Base-by-base conservation (phyloP, 2,113 vertebrate species). In the Corvus hawaiiensis region DNA sequence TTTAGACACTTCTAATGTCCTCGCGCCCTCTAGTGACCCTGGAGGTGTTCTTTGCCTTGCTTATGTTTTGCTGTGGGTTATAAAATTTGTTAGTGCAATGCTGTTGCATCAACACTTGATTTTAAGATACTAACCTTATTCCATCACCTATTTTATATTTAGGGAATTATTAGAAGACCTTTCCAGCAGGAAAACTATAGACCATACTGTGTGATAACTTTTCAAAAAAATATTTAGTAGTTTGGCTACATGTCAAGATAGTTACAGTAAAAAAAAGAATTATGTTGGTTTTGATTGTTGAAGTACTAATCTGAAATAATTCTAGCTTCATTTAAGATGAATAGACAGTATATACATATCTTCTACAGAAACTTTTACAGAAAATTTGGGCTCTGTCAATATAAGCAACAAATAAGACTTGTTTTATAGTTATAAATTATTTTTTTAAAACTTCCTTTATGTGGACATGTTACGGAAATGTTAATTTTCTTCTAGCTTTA, bases 21-120 rank as follows among this genome's bases (percentile, higher is more conserved):
- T 92, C 2, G 2, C n/a, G 88, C 96, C 95, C 92, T 95, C 96
- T 95, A n/a, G 90, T 80, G 95, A 76, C 66, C 33, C 3, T 5
- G 26, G 56, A 48, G 27, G 27, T 59, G 83, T 61, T 56, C 24
- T 66, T 64, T 78, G 44, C 27, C 46, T 68, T 56, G 22, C 8
- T 1, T 15, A 1, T 37, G 6, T 43, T 89, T 72, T 78, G 7
- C 41, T 9, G 17, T 10, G 23, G 4, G 7, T 27, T 84, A 1
- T 8, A 41, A 41, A 20, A 41, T 32, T 20, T 27, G 10, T 51
- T 68, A 76, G 20, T 46, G 58, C 46, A 15, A 8, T 49, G 88
- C 46, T 76, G 18, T 37, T 91, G 41, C 49, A 46, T 66, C 78
- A 91, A 58, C 71, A 37, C 7, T 69, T 88, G 73, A 16, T 85